Evolutionary conservation across 2,113 vertebrate genomes (phyloP).

Genomic region (Nestor notabilis): DNA sequence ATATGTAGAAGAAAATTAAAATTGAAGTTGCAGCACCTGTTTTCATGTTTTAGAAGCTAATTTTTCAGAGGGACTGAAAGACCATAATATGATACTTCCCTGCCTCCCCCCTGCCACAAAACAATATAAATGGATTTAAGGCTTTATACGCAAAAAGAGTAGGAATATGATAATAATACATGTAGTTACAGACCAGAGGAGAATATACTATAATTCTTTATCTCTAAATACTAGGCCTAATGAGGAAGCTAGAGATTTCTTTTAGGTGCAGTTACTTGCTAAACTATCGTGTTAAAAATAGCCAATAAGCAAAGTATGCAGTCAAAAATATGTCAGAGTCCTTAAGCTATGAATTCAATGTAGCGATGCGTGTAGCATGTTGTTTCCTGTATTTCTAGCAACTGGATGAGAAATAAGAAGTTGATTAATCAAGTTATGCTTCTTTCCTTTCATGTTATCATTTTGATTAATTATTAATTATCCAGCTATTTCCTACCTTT

Average conservation of each 20-base stretch:
- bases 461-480: conserved; percentile 38
- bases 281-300: not conserved
- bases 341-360: not conserved
- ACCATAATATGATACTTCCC: not conserved
- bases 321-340: not conserved
- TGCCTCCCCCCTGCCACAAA: not conserved
- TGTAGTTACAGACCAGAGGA: not conserved
- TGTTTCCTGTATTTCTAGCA: not conserved
- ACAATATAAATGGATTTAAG: not conserved
- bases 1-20: not conserved
- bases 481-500: not conserved
- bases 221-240: not conserved
- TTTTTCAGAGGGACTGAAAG: not conserved
- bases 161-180: not conserved
- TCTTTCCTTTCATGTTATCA: not conserved
- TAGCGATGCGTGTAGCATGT: not conserved
- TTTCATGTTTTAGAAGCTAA: not conserved
- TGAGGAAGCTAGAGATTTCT: not conserved
- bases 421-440: conserved; percentile 3
- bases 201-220: not conserved
- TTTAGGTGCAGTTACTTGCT: not conserved
- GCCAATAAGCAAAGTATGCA: not conserved
- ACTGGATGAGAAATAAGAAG: not conserved
- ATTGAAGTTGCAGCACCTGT: not conserved
- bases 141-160: not conserved